These are phyloP conservation scores for Cyaniris semiargus DNA, from an alignment of 2,888 invertebrate genomes.

Conservation along the genomic window DNA sequence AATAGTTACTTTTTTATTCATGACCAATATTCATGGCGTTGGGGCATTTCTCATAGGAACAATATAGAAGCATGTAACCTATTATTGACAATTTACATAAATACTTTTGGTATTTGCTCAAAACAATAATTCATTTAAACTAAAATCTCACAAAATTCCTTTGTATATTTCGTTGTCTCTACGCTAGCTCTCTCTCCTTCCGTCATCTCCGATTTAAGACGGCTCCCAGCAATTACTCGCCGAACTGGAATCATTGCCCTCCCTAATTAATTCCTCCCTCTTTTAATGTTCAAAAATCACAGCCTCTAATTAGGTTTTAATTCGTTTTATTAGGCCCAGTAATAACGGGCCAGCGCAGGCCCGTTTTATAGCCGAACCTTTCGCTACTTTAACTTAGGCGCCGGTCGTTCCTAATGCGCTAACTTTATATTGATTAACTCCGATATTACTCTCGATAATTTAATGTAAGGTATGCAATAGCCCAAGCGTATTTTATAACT, in stretches of 20 bases:
- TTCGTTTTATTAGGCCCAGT: slow-evolving; percentile 76
- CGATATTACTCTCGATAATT: slow-evolving; percentile 32
- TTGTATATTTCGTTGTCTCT: not conserved
- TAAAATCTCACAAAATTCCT: not conserved
- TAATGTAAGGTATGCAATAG: slow-evolving; percentile 6
- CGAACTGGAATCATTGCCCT: slow-evolving; percentile 76
- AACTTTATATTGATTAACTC: slow-evolving; percentile 39
- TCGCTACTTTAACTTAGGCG: slow-evolving; percentile 45
- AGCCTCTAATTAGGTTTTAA: slow-evolving; percentile 80
- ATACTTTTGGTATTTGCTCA: too few species aligned
- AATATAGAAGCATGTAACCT: too few species aligned
- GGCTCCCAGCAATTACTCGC: slow-evolving; percentile 67
- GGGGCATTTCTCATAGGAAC: too few species aligned
- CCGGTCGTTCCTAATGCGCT: slow-evolving; percentile 40
- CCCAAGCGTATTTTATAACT: not conserved
- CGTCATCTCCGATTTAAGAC: slow-evolving; percentile 49
- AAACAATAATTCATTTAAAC: too few species aligned
- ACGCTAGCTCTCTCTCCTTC: slow-evolving; percentile 7
- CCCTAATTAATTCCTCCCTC: slow-evolving; percentile 78
- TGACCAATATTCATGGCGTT: too few species aligned
- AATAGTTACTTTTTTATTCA: too few species aligned
- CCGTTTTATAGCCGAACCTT: slow-evolving; percentile 53
- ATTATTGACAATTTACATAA: too few species aligned
- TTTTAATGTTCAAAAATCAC: slow-evolving; percentile 80
- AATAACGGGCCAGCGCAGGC: slow-evolving; percentile 56